These are phyloP conservation scores for Drosophila prosaltans DNA, from an alignment of 1,140 invertebrate genomes.

Conservation along the genomic window DNA sequence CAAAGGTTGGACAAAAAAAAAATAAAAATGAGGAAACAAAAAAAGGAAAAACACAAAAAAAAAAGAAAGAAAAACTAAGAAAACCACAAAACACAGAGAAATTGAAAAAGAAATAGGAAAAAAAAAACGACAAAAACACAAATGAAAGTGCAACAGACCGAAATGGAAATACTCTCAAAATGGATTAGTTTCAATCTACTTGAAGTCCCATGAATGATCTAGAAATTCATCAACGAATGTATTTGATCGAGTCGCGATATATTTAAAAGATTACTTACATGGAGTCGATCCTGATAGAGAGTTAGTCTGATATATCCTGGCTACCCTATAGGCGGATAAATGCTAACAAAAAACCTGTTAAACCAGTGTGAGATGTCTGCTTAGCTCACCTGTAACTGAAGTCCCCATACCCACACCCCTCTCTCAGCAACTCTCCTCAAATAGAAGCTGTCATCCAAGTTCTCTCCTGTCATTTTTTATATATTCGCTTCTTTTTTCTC, in stretches of 20 bases:
- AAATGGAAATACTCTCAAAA: background rate
- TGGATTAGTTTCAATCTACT: background rate
- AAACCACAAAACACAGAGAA: slow-evolving; percentile 66
- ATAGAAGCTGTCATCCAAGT: slow-evolving; percentile 6
- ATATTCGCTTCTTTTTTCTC: background rate
- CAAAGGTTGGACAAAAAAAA: slow-evolving; percentile 18
- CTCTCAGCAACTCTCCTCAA: background rate
- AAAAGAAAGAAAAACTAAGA: slow-evolving; percentile 32
- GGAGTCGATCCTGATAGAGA: too few species aligned
- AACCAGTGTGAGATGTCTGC: background rate
- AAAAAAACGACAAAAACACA: slow-evolving; percentile 11
- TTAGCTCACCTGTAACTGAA: background rate
- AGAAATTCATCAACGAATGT: too few species aligned
- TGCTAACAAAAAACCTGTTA: slow-evolving; percentile 2
- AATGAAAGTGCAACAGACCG: background rate
- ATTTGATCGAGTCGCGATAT: too few species aligned
- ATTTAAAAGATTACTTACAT: too few species aligned
- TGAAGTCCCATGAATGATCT: background rate
- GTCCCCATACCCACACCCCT: background rate
- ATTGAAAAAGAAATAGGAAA: slow-evolving; percentile 45
- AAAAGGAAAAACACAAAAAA: background rate
- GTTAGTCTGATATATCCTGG: background rate
- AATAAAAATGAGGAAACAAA: background rate
- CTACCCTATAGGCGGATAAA: background rate
- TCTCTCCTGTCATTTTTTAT: slow-evolving; percentile 20